phyloP scores from a whole-genome alignment of 2,888 invertebrate species.

The Frankliniella intonsa region DNA sequence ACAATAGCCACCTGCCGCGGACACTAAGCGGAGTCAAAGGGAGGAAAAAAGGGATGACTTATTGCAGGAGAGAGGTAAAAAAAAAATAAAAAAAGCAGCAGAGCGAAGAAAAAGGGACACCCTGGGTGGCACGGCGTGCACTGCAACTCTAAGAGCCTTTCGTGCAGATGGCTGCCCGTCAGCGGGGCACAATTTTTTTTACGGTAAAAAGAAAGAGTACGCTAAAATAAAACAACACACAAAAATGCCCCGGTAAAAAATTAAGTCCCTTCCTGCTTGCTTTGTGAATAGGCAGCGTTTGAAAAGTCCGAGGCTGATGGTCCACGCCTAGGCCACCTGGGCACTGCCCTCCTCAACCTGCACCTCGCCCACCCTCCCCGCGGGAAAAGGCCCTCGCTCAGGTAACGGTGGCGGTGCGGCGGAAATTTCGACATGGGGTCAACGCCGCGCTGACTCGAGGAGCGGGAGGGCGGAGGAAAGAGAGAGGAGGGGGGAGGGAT shows the following conservation, averaged over 20 bases:
- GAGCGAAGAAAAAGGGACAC: background rate
- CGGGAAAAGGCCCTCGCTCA: too few relatives aligned
- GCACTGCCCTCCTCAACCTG: too few relatives aligned
- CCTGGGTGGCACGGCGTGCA: too few relatives aligned
- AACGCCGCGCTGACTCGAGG: background rate
- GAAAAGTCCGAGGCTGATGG: too few relatives aligned
- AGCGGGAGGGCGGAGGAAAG: background rate
- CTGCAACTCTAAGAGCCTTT: too few relatives aligned
- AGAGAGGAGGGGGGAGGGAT: background rate
- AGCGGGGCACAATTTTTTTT: background rate
- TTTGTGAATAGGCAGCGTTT: too few relatives aligned
- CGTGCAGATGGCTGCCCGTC: background rate
- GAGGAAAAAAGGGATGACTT: background rate
- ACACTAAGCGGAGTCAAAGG: conserved; percentile 13
- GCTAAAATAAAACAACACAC: background rate
- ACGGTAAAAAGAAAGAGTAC: background rate
- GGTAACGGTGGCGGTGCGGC: too few relatives aligned
- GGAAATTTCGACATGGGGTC: background rate
- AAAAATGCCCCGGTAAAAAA: background rate
- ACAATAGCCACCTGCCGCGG: conserved; percentile 19
- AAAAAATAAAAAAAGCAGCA: background rate
- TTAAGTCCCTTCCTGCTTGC: too few relatives aligned
- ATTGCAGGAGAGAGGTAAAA: background rate
- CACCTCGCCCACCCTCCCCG: too few relatives aligned
- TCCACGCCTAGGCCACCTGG: too few relatives aligned